Base-by-base conservation (phyloP, 1,140 invertebrate species). In the Philotrypesis tridentata region DNA sequence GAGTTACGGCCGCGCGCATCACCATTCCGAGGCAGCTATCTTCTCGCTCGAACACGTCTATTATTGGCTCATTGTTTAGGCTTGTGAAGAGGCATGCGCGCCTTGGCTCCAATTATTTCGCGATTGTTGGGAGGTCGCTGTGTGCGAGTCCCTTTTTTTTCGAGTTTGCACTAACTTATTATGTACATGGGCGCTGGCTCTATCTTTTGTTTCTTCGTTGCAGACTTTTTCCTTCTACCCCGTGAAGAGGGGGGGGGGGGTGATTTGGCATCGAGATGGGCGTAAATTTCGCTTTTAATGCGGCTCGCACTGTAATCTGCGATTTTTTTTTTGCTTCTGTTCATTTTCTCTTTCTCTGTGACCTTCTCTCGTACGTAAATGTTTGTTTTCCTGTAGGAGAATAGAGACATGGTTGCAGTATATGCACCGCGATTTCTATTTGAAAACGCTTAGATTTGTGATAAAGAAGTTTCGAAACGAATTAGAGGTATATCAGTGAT, bases 1-100 rank as follows among this genome's bases (percentile, higher is more conserved):
- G 86, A 89, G 86, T 89, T 87, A 87, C 84, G 86, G 83, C 82
- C 80, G 84, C 73, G 84, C 73, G 84, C 86, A 87, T 88, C 86
- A 87, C 87, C 87, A 84, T 83, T 85, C 83, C 70, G 48, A 76
- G 25, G 27, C 33, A 14, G 48, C 70, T 40, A 25, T 43, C 48
- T 55, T 55, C 48, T 55, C n/a, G 21, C 48, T 55, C 48, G 48
- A n/a, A n/a, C 17, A n/a, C 48, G 21, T 55, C n/a, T 31, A n/a
- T 43, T 6, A 17, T 17, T 21, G 43, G 68, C 48, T 40, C 72
- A 68, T 74, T 81, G 71, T 81, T 76, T 75, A 60, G 80, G 37
- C 71, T 75, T 65, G 78, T 79, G 71, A 79, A 78, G 65, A 61
- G 77, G 48, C 48, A 23, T 71, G 29, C n/a, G n/a, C n/a, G n/a